Percentiles rank a stretch among this genome's conserved stretches.
Evolutionary conservation across 2,113 vertebrate genomes (phyloP).

Genomic region (Blennius ocellaris): DNA sequence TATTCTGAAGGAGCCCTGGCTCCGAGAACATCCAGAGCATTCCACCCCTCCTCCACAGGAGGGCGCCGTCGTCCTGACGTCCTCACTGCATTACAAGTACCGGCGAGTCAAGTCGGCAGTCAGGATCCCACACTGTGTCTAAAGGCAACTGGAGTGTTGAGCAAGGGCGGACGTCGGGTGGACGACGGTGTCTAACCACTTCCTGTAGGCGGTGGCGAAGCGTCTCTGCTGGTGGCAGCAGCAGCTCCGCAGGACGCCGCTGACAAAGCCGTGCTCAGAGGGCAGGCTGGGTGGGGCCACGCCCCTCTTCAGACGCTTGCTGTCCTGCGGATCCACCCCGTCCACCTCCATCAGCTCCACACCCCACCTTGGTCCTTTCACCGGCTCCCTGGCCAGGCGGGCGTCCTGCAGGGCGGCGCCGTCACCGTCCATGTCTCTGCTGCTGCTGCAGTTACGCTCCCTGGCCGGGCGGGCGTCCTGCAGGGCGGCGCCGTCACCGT

Average conservation of each 20-base stretch:
- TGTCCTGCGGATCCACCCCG: slow-evolving; percentile 85
- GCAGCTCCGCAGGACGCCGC: slow-evolving; percentile 84
- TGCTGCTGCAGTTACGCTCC: slow-evolving; percentile 57
- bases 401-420: slow-evolving; percentile 58
- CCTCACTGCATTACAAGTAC: slow-evolving; percentile 27
- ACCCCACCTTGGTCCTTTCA: slow-evolving; percentile 74
- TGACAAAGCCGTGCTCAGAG: slow-evolving; percentile 89
- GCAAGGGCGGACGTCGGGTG: slow-evolving; percentile 34
- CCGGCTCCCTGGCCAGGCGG: slow-evolving; percentile 54
- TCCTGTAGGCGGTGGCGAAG: slow-evolving; percentile 91
- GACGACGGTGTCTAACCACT: slow-evolving; percentile 92
- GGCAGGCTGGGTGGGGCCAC: slow-evolving; percentile 77
- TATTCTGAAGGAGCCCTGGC: slow-evolving; percentile 69
- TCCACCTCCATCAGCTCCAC: slow-evolving; percentile 89
- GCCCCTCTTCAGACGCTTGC: slow-evolving; percentile 92
- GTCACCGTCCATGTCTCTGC: slow-evolving; percentile 25
- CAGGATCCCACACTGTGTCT: slow-evolving; percentile 38
- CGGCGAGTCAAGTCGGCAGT: slow-evolving; percentile 31
- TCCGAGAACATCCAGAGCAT: slow-evolving; percentile 19
- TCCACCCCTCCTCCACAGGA: slow-evolving; percentile 1
- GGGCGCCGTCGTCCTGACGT: slow-evolving; percentile 11
- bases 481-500: slow-evolving; percentile 55
- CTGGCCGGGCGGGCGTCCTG: slow-evolving; percentile 20
- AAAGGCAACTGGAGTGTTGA: slow-evolving; percentile 46
- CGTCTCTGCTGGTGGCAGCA: slow-evolving; percentile 88